A percentile compares a stretch with the other conserved stretches of the same genome.
Evolutionary conservation across 1,140 invertebrate genomes (phyloP).

Genomic region (Steinernema feltiae): DNA sequence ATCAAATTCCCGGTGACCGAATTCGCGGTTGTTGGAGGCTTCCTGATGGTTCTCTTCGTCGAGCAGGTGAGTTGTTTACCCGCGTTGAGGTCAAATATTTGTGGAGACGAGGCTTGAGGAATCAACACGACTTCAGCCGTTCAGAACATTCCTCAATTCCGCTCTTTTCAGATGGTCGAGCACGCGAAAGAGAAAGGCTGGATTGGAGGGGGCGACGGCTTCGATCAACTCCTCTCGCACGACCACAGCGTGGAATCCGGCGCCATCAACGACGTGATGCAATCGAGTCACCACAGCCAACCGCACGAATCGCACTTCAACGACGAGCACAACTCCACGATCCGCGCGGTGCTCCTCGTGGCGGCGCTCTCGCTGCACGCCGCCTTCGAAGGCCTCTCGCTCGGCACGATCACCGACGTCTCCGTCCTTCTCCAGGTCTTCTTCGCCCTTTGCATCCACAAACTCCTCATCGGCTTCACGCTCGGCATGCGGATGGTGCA

Average conservation of each 20-base stretch:
- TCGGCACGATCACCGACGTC: conserved; percentile 51
- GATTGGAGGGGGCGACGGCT: conserved; percentile 28
- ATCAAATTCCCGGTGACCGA: conserved; percentile 48
- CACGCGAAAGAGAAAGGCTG: conserved; percentile 42
- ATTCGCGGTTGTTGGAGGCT: conserved; percentile 47
- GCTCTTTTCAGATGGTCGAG: conserved; percentile 37
- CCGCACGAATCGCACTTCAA: conserved; percentile 30
- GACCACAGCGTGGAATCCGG: conserved; percentile 19
- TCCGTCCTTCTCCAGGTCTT: conserved; percentile 59
- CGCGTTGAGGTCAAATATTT: too few species aligned
- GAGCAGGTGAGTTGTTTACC: conserved; percentile 45
- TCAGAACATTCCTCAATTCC: too few species aligned
- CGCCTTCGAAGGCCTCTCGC: conserved; percentile 52
- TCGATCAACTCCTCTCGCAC: conserved; percentile 26
- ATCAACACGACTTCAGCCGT: too few species aligned
- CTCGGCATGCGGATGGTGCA: conserved; percentile 66
- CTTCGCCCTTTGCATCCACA: conserved; percentile 65
- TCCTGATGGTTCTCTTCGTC: conserved; percentile 50
- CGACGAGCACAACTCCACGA: conserved; percentile 41
- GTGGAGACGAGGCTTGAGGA: too few species aligned
- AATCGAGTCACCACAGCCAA: conserved; percentile 3
- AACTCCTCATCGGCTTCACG: conserved; percentile 65
- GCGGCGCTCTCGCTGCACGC: conserved; percentile 52
- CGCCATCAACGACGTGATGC: not conserved
- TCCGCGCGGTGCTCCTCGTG: conserved; percentile 47